phyloP scores from a whole-genome alignment of 2,888 invertebrate genomes.

The Venustoraphidia nigricollis region DNA sequence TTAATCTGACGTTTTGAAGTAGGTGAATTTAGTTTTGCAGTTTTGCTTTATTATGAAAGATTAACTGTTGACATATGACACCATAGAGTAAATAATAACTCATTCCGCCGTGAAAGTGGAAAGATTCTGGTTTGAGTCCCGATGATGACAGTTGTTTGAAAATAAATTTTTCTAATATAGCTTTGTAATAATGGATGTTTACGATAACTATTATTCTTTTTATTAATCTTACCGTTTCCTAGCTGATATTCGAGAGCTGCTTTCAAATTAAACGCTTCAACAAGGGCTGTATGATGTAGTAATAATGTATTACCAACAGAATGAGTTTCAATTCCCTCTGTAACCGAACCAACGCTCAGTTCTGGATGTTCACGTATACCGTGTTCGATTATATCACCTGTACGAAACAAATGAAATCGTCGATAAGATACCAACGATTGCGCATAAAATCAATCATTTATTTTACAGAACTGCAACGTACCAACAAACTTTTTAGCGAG shows the following conservation, averaged over 20 bases:
- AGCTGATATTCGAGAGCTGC: conserved; percentile 95
- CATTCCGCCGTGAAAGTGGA: no score
- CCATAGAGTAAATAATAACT: no score
- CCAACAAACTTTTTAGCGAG: conserved; percentile 86
- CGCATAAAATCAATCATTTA: background rate
- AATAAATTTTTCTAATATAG: no score
- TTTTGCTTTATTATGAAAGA: no score
- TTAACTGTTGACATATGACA: no score
- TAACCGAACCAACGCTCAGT: conserved; percentile 90
- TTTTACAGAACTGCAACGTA: conserved; percentile 18
- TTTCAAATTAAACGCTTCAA: conserved; percentile 96
- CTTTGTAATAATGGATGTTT: no score
- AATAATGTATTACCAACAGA: conserved; percentile 92
- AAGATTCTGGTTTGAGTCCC: no score
- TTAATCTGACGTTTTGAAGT: no score
- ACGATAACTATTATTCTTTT: no score
- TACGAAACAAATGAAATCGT: conserved; percentile 25
- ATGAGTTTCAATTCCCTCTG: conserved; percentile 80
- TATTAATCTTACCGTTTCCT: conserved; percentile 48
- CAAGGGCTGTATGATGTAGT: conserved; percentile 87
- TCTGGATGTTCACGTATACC: conserved; percentile 96
- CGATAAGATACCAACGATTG: background rate
- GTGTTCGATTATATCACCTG: conserved; percentile 74
- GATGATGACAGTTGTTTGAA: no score
- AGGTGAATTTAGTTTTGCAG: no score